Base-by-base conservation (phyloP, 2,888 invertebrate species). In the Acronicta leporina region DNA sequence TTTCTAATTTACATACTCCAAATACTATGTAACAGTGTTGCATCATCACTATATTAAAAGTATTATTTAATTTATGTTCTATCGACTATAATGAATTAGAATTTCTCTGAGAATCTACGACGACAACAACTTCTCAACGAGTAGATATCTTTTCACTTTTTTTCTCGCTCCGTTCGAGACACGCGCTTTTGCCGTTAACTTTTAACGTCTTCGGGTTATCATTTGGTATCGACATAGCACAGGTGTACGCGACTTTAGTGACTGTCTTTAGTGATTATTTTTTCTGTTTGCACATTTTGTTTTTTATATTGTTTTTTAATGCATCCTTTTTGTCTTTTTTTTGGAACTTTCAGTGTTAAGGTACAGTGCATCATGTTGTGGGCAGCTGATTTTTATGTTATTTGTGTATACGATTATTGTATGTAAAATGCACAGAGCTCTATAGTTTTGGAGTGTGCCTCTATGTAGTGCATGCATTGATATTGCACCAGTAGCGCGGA, bases 141-240 rank as follows among this genome's bases (percentile, higher is more conserved):
- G 82, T 79, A n/a, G n/a, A n/a, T n/a, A 69, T 83, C 87, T 90
- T 94, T 94, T 93, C 94, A 92, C 94, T 94, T 93, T 93, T 92
- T 94, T 94, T 91, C 87, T 88, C 83, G 84, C 79, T 87, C 82
- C 83, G 83, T 80, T 83, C 81, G 80, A 87, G 82, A 81, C 91
- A 89, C 91, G 90, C 92, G 92, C 84, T 80, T 89, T 83, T 82
- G 79, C 77, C 77, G 82, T 79, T 81, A 74, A 87, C 82, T 81
- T 2, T 20, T 79, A 79, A 81, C 80, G 76, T 78, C 65, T 75
- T 76, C 74, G 76, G 80, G 82, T 85, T 85, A 85, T 81, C 77
- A 78, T 84, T 86, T 82, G 73, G 79, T 82, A 80, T 73, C 79
- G 82, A 81, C 84, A 79, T 68, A 78, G 75, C 86, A 83, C 83